Evolutionary conservation across 2,888 invertebrate species (phyloP).

Genomic region (Eutolmus rufibarbis): DNA sequence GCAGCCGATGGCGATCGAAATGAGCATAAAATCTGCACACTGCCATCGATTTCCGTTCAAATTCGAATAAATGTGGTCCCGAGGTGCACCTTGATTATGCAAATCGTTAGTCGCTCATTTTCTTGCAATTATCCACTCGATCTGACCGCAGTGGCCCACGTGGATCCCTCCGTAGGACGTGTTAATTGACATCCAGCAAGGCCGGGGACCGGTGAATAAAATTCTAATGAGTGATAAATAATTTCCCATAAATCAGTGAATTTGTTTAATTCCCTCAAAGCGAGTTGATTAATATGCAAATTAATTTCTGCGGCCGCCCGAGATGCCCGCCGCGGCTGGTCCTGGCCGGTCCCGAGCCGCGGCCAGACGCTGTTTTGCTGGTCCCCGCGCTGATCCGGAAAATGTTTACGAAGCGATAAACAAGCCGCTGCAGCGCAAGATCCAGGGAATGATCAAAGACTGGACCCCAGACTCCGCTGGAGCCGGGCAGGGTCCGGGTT

Average conservation of each 20-base stretch:
- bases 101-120: conserved; percentile 11
- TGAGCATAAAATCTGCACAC: not conserved
- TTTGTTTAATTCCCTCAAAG: conserved; percentile 44
- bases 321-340: conserved; percentile 5
- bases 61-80: not conserved
- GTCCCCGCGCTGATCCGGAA: not conserved
- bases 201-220: conserved; percentile 25
- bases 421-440: not conserved
- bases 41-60: not conserved
- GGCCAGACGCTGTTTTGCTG: not conserved
- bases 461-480: not conserved
- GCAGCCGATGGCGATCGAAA: not conserved
- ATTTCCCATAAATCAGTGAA: conserved; percentile 54
- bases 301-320: conserved; percentile 42
- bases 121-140: conserved; percentile 2
- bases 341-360: not conserved
- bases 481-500: not conserved
- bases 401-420: conserved; percentile 30
- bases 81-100: conserved; percentile 7
- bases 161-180: conserved; percentile 6
- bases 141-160: not conserved
- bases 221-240: conserved; percentile 55
- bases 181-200: conserved; percentile 12
- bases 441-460: conserved; percentile 6
- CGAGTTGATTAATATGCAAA: conserved; percentile 48